Base-by-base conservation (phyloP, 2,113 vertebrate species). In the Nanorana parkeri region DNA sequence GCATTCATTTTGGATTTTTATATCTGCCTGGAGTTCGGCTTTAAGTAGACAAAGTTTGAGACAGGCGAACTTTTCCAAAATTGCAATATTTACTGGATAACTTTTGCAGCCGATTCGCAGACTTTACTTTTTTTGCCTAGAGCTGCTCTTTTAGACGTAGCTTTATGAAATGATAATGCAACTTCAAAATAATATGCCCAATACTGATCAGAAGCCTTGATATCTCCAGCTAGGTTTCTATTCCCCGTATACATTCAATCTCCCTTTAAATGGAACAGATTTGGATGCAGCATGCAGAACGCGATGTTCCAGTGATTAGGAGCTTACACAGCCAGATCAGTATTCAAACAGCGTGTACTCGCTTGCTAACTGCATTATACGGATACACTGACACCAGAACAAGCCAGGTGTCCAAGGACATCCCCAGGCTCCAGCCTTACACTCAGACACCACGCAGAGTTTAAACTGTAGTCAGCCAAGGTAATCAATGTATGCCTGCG, bases 331-430 rank as follows among this genome's bases (percentile, higher is more conserved):
- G 71, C 11, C 19, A 61, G 55, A 61, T 75, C 55, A 60, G 72
- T 47, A 75, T 60, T 75, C 28, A 75, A 8, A 75, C 72, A 75
- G 55, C 55, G 32, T 75, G 72, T 75, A 75, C 72, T 17, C 17
- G 55, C 55, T 21, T 20, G 69, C 52, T 56, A 28, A 74, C 54
- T 75, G 56, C 56, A 61, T 75, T 75, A 61, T 29, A 36, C 29
- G 17, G 15, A 75, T 75, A 23, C 15, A 4, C 71, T 55, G 36
- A 61, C 55, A 41, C 28, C 29, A 75, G 72, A 75, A 61, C 72
- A 60, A 75, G 55, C 19, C 55, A 56, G 20, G 55, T 61, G 28
- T 75, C 55, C 72, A 56, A 61, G 72, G 55, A 41, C 72, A 61
- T 75, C 69, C 54, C 52, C 54, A 72, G 68, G 68, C 68, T 72